A percentile compares a stretch with the other conserved stretches of the same genome.
phyloP scores from a whole-genome alignment of 2,888 invertebrate species.

The Tuta absoluta region DNA sequence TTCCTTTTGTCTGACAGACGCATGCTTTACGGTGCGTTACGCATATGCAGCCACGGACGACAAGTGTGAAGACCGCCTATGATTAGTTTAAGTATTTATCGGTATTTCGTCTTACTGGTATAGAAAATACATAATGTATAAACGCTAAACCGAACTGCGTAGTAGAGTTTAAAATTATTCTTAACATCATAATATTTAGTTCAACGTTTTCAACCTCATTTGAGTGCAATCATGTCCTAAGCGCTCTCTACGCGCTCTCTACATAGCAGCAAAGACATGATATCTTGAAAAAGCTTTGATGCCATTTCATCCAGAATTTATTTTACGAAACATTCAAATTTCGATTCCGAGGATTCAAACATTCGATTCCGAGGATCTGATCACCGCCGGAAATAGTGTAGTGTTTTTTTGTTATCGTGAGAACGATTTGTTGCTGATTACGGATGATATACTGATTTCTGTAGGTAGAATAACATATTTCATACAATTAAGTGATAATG shows the following conservation, averaged over 20 bases:
- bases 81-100: too few relatives aligned
- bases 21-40: too few relatives aligned
- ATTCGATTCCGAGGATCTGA: conserved; percentile 56
- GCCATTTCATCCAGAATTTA: conserved; percentile 69
- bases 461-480: too few relatives aligned
- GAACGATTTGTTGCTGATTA: neutral
- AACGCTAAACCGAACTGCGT: neutral
- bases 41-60: too few relatives aligned
- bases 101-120: too few relatives aligned
- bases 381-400: conserved; percentile 47
- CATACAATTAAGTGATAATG: too few relatives aligned
- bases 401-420: conserved; percentile 39
- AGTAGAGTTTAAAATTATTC: neutral
- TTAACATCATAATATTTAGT: neutral
- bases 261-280: conserved; percentile 35
- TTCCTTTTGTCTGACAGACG: too few relatives aligned
- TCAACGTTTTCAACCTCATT: neutral
- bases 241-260: conserved; percentile 9
- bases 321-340: conserved; percentile 63
- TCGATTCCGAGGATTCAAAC: too few relatives aligned
- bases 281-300: conserved; percentile 57
- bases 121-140: neutral
- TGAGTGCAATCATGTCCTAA: conserved; percentile 13
- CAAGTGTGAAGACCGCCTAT: too few relatives aligned
- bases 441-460: too few relatives aligned